Evolutionary conservation across 2,113 vertebrate genomes (phyloP).

Genomic region (Alligator sinensis): DNA sequence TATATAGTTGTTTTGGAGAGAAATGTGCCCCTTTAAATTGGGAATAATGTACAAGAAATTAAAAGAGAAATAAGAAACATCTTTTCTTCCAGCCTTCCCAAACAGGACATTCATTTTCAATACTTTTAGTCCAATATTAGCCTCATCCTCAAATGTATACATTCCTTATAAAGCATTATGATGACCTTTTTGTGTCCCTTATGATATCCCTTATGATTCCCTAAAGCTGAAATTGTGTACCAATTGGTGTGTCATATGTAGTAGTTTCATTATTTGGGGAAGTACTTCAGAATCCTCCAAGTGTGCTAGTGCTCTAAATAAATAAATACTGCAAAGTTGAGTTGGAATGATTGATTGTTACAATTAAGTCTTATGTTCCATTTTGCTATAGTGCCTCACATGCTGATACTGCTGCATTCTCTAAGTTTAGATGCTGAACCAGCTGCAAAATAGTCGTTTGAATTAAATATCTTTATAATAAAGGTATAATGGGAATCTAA

Average conservation of each 20-base stretch:
- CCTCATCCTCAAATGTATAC: neutral
- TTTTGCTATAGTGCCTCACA: neutral
- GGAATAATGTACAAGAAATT: neutral
- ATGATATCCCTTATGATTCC: neutral
- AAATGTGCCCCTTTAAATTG: neutral
- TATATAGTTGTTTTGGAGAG: neutral
- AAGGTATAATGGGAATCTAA: no score
- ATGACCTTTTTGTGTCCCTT: neutral
- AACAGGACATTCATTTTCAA: neutral
- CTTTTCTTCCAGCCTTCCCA: neutral
- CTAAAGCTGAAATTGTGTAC: neutral
- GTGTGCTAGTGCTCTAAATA: neutral
- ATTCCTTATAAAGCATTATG: neutral
- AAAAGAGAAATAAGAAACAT: neutral
- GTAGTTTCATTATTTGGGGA: neutral
- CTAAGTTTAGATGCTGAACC: no score
- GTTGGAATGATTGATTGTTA: neutral
- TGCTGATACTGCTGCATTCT: neutral
- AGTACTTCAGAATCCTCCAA: neutral
- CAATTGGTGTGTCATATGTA: neutral
- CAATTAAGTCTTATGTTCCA: neutral
- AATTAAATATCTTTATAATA: no score
- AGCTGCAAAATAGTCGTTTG: neutral
- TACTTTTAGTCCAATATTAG: neutral
- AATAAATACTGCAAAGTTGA: neutral